Evolutionary conservation across 2,888 invertebrate species (phyloP).

Genomic region (Dasysyrphus albostriatus): DNA sequence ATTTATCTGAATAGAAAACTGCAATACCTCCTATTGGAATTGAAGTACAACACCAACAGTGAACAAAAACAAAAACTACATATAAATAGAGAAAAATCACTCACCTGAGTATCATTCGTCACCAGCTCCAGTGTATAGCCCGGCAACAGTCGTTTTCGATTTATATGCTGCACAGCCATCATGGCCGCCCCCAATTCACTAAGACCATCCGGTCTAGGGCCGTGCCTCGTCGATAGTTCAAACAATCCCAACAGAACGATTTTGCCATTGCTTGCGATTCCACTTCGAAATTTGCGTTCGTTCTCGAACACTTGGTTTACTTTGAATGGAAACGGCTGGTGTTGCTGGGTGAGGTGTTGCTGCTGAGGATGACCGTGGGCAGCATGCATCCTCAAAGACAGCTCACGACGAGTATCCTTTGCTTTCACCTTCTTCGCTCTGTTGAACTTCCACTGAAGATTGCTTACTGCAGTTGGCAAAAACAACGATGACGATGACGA

Average conservation of each 20-base stretch:
- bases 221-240: slow-evolving; percentile 88
- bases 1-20: background rate
- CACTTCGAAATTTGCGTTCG: slow-evolving; percentile 81
- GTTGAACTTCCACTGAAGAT: slow-evolving; percentile 59
- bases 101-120: slow-evolving; percentile 94
- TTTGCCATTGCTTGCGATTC: slow-evolving; percentile 83
- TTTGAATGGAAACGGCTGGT: slow-evolving; percentile 80
- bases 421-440: slow-evolving; percentile 60
- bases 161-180: slow-evolving; percentile 92
- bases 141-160: slow-evolving; percentile 87
- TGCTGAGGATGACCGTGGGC: slow-evolving; percentile 45
- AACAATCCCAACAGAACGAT: slow-evolving; percentile 91
- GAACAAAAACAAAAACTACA: background rate
- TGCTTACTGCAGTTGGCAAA: slow-evolving; percentile 22
- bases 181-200: slow-evolving; percentile 91
- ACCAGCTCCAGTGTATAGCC: slow-evolving; percentile 91
- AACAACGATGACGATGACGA: background rate
- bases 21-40: background rate
- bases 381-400: slow-evolving; percentile 71
- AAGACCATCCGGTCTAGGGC: slow-evolving; percentile 88
- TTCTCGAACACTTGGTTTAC: slow-evolving; percentile 84
- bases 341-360: slow-evolving; percentile 52
- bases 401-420: slow-evolving; percentile 68
- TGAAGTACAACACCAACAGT: background rate
- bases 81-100: slow-evolving; percentile 74